Base-by-base conservation (phyloP, 2,797 vertebrate species). In the Apodemus agrarius region DNA sequence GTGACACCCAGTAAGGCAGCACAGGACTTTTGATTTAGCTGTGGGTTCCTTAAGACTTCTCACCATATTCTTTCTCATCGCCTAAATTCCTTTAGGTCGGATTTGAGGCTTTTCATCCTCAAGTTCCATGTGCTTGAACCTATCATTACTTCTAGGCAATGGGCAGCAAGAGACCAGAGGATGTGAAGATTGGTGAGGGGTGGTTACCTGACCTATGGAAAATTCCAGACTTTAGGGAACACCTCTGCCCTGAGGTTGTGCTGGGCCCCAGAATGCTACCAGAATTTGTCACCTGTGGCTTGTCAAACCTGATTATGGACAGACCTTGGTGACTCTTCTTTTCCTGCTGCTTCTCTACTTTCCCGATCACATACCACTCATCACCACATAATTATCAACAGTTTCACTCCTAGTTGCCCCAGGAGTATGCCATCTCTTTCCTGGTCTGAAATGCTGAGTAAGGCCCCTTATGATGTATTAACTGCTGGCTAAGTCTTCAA, bases 401-500 rank as follows among this genome's bases (percentile, higher is more conserved):
- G 43, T 37, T 40, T 91, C 52, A 63, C 26, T 74, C 57, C 22
- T 52, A 4, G 87, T 54, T 59, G 59, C 12, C 4, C 6, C 81
- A 89, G 63, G 29, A 87, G 43, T 67, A 24, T 89, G 57, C 24
- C 69, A 59, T 26, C 37, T 74, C n/a, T 26, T 83, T 94, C 34
- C 43, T 86, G 69, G 1, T 49, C 78, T 89, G 69, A 87, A 80
- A 79, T 26, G 14, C 49, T 89, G 24, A 72, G 19, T 82, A 91
- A 93, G n/a, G 21, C 63, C 34, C 9, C 83, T 91, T 65, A 79
- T 31, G 57, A 87, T 75, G 65, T 95, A 81, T 49, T 57, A 93
- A 81, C 74, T 81, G 89, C 31, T 67, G 4, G 6, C 54, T 92
- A 90, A 81, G 76, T 72, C 59, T 74, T 11, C 16, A 24, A 91